Evolutionary conservation across 64 coral and sea anemone species (phyloP), one percentile per base, ranked within the genome.

Genomic region (Actinia tenebrosa): DNA sequence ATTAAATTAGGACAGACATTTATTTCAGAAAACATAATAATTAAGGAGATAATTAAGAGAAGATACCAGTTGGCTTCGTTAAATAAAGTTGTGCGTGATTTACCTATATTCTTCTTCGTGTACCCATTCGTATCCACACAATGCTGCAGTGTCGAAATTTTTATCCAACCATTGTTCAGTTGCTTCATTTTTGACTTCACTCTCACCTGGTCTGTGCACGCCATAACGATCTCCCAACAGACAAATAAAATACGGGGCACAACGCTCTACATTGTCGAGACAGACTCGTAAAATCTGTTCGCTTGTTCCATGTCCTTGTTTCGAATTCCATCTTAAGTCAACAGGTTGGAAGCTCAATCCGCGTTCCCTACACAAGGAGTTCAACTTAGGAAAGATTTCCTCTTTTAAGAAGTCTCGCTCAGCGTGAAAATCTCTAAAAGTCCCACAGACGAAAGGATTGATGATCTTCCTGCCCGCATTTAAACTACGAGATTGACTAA

Each of bases 171-270:
- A 98, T 17, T 98, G 92, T 7, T 85, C 82, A 14, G 96, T 94
- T 16, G 88, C 61, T 26, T 60, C 58, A 22, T 92, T 87, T 53
- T 45, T 77, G 5, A 45, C 79, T 77, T 98, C 92, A 56, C 84
- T 83, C 45, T 98, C 92, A 13, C 82, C 80, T 19, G 87, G 25
- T 44, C 88, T 66, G 84, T 98, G 96, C 0, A 98, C 89, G 16
- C 96, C 96, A 47, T 98, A 98, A 15, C 92, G 88, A 27, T 98
- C 93, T 7, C 96, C 96, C 19, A 98, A 56, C 44, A 98, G 61
- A 84, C 96, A 98, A 50, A 98, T 94, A 17, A 98, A 98, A 89
- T 89, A 98, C 60, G 96, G 96, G 0, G 96, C 92, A 88, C 96
- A 98, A 8, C 88, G 56, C 0, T 86, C 84, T 15, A 98, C 91